These are phyloP conservation scores for Lates japonicus DNA, from an alignment of 2,797 vertebrate genomes.

Conservation along the genomic window DNA sequence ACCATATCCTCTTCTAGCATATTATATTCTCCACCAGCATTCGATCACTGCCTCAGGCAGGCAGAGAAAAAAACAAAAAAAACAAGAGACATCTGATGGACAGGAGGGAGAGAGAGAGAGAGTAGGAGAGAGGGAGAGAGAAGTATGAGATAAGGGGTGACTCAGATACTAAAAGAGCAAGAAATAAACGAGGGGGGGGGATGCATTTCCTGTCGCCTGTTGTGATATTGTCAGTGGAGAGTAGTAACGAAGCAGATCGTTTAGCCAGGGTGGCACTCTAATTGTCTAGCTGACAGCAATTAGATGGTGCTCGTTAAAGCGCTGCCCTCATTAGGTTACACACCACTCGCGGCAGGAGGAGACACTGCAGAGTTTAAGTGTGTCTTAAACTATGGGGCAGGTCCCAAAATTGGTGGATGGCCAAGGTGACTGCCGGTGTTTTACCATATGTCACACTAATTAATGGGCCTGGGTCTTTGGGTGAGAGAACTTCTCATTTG, in stretches of 20 bases:
- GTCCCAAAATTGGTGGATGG: slow-evolving; percentile 40
- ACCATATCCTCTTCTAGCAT: slow-evolving; percentile 48
- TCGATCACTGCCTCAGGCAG: slow-evolving; percentile 54
- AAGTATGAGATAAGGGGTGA: slow-evolving; percentile 28
- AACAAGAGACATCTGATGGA: slow-evolving; percentile 32
- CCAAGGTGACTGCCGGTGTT: slow-evolving; percentile 53
- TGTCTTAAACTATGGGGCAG: slow-evolving; percentile 52
- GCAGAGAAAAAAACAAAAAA: slow-evolving; percentile 16
- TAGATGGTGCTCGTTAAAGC: slow-evolving; percentile 65
- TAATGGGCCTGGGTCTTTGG: slow-evolving; percentile 52
- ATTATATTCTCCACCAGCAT: slow-evolving; percentile 49
- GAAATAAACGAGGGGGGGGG: slow-evolving; percentile 23
- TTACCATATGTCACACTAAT: slow-evolving; percentile 65
- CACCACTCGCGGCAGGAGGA: slow-evolving; percentile 42
- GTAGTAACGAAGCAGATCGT: slow-evolving; percentile 47
- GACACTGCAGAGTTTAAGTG: slow-evolving; percentile 35
- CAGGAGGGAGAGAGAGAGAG: slow-evolving; percentile 9
- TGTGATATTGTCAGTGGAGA: slow-evolving; percentile 45
- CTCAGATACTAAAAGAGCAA: slow-evolving; percentile 27
- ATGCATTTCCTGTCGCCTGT: slow-evolving; percentile 29
- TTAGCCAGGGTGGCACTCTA: slow-evolving; percentile 58
- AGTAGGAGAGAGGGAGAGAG: background rate
- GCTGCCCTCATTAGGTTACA: slow-evolving; percentile 63
- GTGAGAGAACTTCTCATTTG: slow-evolving; percentile 44
- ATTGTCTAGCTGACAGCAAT: slow-evolving; percentile 74